Evolutionary conservation across 2,888 invertebrate species (phyloP).

Genomic region (Ormyrus thymus): DNA sequence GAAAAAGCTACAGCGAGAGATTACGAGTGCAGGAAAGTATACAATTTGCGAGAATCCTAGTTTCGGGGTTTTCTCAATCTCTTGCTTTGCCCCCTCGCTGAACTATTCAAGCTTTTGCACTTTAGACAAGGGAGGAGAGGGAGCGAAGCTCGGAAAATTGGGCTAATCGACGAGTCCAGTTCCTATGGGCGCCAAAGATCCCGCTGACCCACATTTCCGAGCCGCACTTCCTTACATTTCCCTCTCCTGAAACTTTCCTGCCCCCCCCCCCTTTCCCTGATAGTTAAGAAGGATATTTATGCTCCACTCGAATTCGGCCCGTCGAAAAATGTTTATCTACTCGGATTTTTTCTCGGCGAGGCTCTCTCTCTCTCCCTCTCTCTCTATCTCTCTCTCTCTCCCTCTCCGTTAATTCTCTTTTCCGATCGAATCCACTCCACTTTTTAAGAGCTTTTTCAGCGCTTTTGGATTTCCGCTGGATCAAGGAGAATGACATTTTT

Average conservation of each 20-base stretch:
- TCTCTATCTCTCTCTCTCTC: neutral
- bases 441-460: no score
- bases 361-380: neutral
- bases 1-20: neutral
- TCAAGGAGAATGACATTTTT: no score
- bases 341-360: neutral
- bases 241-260: slow-evolving; percentile 6
- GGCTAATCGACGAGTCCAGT: slow-evolving; percentile 56
- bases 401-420: neutral
- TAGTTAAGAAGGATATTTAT: slow-evolving; percentile 15
- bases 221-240: slow-evolving; percentile 21
- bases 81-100: neutral
- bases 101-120: neutral
- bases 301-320: neutral
- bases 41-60: neutral
- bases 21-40: slow-evolving; percentile 6
- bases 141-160: slow-evolving; percentile 52
- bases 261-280: neutral
- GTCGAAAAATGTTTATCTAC: neutral
- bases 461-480: no score
- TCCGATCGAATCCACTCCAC: no score
- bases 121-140: neutral
- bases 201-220: slow-evolving; percentile 42
- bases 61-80: neutral
- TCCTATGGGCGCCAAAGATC: slow-evolving; percentile 45